Conservation (phyloP, 2,888 invertebrate genomes). For the Autographa gamma region DNA sequence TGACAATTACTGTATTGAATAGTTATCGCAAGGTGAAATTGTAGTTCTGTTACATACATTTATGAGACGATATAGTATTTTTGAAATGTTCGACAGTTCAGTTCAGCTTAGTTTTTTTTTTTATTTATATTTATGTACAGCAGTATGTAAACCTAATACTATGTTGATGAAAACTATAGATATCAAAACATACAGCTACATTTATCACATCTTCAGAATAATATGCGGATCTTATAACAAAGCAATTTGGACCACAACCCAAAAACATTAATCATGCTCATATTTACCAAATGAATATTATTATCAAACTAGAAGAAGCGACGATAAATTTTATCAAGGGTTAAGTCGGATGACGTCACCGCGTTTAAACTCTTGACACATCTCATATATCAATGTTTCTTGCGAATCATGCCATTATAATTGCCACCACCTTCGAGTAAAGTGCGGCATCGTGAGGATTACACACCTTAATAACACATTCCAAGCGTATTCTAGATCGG, state of each 20-base stretch:
- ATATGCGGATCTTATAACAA: constrained; percentile 2
- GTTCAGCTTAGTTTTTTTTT: too few relatives aligned
- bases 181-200: neutral
- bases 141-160: too few relatives aligned
- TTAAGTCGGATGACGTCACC: neutral
- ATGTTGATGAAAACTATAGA: too few relatives aligned
- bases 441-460: constrained; percentile 42
- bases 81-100: too few relatives aligned
- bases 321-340: constrained; percentile 19
- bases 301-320: neutral
- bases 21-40: neutral
- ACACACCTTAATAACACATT: constrained; percentile 44
- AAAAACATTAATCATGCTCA: neutral
- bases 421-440: constrained; percentile 14
- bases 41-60: too few relatives aligned
- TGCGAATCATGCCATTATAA: constrained; percentile 22
- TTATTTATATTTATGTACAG: too few relatives aligned
- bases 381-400: constrained; percentile 23
- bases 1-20: neutral
- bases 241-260: constrained; percentile 2
- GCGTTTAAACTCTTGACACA: constrained; percentile 6
- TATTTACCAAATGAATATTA: neutral
- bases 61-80: too few relatives aligned
- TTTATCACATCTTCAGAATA: neutral
- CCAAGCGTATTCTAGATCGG: constrained; percentile 26